Evolutionary conservation across 2,888 invertebrate species (phyloP), one percentile per base, ranked within the genome.

Genomic region (Lasioglossum vierecki): DNA sequence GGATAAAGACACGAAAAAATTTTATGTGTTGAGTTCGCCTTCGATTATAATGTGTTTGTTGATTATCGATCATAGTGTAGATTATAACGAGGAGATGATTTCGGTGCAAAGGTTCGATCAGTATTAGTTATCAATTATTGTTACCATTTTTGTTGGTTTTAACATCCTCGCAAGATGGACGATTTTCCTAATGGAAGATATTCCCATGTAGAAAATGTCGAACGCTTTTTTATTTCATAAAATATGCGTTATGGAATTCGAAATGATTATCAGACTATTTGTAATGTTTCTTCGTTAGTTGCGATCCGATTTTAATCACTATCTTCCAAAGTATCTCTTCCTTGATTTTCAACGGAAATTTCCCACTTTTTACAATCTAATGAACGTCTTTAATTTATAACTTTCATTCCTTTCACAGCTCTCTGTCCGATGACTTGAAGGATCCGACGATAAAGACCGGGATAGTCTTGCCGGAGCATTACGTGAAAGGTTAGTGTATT

Each of bases 391-490:
- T 68, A 39, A 68, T 68, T 9, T 13, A 39, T 15, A 72, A 44
- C 49, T 53, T 49, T 53, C 22, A 11, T 73, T 80, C 63, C 75
- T 66, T 73, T 79, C 63, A n/a, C 85, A 93, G 92, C 76, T 87
- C 90, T 9, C 90, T 88, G 80, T 78, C 70, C 70, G 91, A 89
- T 22, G 87, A 89, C 72, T 88, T 92, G 83, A 91, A 91, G 74
- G 94, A 94, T 83, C 91, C 92, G 74, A 96, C 96, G 83, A 94
- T 97, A 87, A 96, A 96, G 93, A 97, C 97, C 22, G 96, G 97
- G 91, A 96, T 97, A 83, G 97, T 97, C 87, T 95, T 97, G 89
- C 97, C 97, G 57, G 97, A 97, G 93, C 96, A 96, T 95, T 97
- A 97, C 96, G 96, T 97, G 83, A 97, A 97, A 97, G 97, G 97